Conservation (phyloP, 2,113 vertebrate species). For the Pongo pygmaeus region DNA sequence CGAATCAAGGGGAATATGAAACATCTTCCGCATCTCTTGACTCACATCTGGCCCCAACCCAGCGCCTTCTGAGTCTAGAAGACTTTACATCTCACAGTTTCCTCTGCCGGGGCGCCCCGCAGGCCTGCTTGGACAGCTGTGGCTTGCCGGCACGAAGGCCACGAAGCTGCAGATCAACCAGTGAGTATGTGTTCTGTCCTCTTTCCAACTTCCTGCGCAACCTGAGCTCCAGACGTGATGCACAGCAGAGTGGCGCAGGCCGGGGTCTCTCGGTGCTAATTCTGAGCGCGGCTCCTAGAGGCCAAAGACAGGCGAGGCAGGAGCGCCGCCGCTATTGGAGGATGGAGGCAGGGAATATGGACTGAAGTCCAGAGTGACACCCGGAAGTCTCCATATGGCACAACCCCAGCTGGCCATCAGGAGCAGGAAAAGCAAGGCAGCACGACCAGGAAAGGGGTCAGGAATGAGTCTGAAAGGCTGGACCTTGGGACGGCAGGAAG, state of each 20-base stretch:
- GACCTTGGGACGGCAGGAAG: neutral
- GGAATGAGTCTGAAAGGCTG: neutral
- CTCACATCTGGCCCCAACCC: neutral
- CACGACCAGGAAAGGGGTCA: neutral
- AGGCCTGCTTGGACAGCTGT: neutral
- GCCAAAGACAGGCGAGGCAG: neutral
- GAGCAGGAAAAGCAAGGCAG: neutral
- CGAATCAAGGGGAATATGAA: neutral
- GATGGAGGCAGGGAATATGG: neutral
- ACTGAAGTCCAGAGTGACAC: too few species aligned
- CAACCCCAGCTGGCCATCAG: neutral
- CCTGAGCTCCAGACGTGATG: neutral
- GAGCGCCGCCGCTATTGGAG: rapidly evolving
- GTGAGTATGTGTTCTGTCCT: neutral
- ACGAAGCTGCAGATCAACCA: neutral
- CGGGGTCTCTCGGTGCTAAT: neutral
- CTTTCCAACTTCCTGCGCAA: neutral
- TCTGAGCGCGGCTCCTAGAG: neutral
- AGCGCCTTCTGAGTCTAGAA: neutral
- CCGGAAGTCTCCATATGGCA: rapidly evolving
- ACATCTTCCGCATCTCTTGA: rapidly evolving
- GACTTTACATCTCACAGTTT: too few species aligned
- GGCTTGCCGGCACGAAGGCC: neutral
- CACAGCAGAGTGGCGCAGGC: neutral
- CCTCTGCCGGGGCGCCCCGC: neutral